Evolutionary conservation across 2,797 vertebrate genomes (phyloP), one percentile per base, ranked within the genome.

Genomic region (Urosaurus nigricauda): DNA sequence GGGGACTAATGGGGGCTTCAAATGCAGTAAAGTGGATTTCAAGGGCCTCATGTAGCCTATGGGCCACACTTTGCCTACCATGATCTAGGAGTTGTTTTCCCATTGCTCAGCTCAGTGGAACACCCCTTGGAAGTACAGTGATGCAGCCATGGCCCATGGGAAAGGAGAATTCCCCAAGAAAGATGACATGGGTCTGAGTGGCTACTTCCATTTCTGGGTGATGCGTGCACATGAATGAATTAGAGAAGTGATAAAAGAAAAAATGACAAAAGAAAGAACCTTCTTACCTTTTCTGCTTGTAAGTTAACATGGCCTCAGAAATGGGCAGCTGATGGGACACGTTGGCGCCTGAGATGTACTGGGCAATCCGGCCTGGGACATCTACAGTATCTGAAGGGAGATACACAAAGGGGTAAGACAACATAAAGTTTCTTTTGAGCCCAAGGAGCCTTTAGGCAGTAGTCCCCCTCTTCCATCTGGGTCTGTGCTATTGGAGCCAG

Each of bases 251-350:
- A 75, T 4, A 58, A 40, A 51, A 7, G 19, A 58, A 16, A 11
- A 6, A 58, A 60, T 11, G 35, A n/a, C 12, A 53, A 29, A n/a
- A n/a, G n/a, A n/a, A n/a, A n/a, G n/a, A n/a, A 11, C n/a, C 26
- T 0, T 92, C 98, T 98, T 96, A 99, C 98, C 98, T 98, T 94
- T 97, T 98, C 95, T 99, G 98, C 91, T 98, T 98, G 97, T 99
- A 99, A 56, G 99, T 99, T 91, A 99, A 97, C 99, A 99, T 99
- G 93, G 99, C 99, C 94, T 99, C 99, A 0, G 98, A 99, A 79
- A 99, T 98, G n/a, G 99, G 98, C 58, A 99, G 98, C 97, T 99
- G 99, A 96, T 99, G 98, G 0, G 98, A 98, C 24, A 98, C 93
- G 1, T 96, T 97, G 35, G 98, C 98, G 14, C 98, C 98, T 2